A percentile compares a stretch with the other conserved stretches of the same genome.
These are phyloP conservation scores for Cephalotes varians DNA, from an alignment of 2,888 invertebrate genomes.

Conservation along the genomic window DNA sequence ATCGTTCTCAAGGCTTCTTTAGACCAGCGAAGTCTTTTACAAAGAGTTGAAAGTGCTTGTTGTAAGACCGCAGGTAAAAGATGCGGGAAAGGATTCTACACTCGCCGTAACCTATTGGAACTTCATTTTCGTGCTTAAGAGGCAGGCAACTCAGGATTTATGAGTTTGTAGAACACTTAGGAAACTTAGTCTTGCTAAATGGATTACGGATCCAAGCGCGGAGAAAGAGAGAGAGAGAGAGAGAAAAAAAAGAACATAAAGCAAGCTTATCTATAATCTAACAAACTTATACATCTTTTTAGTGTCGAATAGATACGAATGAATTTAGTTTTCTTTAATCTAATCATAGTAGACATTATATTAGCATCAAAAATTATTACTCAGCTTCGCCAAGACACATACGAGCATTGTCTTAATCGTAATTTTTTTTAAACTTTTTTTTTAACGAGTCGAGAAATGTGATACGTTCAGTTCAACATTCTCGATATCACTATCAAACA, in stretches of 20 bases:
- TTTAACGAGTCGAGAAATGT: not conserved
- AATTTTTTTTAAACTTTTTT: not conserved
- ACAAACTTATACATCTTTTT: conserved; percentile 72
- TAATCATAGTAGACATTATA: conserved; percentile 8
- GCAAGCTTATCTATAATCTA: conserved; percentile 59
- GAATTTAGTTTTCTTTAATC: conserved; percentile 28
- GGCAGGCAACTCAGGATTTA: conserved; percentile 61
- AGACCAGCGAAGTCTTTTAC: not conserved
- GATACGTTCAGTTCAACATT: not conserved
- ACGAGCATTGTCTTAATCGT: not conserved
- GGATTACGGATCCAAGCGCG: conserved; percentile 63
- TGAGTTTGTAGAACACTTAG: conserved; percentile 68
- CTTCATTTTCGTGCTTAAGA: conserved; percentile 60
- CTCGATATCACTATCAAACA: not conserved
- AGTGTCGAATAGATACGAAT: conserved; percentile 48
- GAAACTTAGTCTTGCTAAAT: conserved; percentile 62
- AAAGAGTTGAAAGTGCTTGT: conserved; percentile 31
- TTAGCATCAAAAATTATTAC: conserved; percentile 24
- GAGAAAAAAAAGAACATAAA: conserved; percentile 11
- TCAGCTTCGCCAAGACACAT: not conserved
- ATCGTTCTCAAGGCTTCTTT: not conserved
- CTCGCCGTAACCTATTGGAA: conserved; percentile 59
- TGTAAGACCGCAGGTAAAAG: conserved; percentile 25
- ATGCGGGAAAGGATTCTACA: conserved; percentile 34
- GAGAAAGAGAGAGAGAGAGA: conserved; percentile 29